A percentile compares a stretch with the other conserved stretches of the same genome.
Conservation (phyloP, 2,797 vertebrate species). For the Lepilemur ruficaudatus region DNA sequence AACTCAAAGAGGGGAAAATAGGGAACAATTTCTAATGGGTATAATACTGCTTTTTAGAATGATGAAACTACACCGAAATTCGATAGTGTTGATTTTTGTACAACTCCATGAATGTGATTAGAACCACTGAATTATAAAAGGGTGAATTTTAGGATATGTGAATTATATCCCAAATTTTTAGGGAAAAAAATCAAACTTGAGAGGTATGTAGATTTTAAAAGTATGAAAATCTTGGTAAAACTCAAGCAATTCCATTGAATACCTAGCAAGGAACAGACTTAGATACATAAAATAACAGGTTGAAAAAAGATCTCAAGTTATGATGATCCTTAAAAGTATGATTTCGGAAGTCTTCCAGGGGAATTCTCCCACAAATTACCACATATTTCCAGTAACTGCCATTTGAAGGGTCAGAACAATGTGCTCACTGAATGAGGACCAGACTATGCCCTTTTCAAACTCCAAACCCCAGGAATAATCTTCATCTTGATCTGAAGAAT, state of each 20-base stretch:
- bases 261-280: background rate
- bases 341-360: background rate
- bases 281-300: background rate
- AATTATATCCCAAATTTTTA: background rate
- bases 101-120: background rate
- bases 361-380: background rate
- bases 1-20: background rate
- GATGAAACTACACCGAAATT: background rate
- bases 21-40: background rate
- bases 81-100: background rate
- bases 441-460: background rate
- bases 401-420: background rate
- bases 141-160: background rate
- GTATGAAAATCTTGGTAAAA: background rate
- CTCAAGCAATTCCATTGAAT: conserved; percentile 1
- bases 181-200: background rate
- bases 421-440: background rate
- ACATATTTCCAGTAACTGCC: background rate
- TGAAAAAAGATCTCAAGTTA: background rate
- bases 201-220: conserved; percentile 6
- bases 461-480: background rate
- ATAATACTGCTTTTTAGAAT: background rate
- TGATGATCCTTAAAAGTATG: background rate
- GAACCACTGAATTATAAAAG: background rate
- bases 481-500: background rate